phyloP scores from a whole-genome alignment of 2,113 vertebrate genomes.

The Chlorodrepanis virens region DNA sequence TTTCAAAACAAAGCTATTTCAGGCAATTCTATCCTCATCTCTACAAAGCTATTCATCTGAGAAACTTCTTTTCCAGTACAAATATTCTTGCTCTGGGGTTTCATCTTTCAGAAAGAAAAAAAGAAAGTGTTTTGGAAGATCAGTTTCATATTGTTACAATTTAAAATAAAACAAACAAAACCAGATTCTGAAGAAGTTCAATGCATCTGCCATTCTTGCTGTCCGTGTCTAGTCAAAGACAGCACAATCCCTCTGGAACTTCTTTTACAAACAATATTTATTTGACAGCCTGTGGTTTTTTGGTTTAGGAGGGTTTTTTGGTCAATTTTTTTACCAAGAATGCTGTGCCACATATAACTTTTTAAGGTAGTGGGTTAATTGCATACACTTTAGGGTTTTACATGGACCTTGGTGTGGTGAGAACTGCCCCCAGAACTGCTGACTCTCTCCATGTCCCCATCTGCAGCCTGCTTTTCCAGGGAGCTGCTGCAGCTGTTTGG shows the following conservation, averaged over 20 bases:
- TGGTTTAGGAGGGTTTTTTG: neutral
- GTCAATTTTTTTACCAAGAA: neutral
- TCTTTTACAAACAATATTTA: neutral
- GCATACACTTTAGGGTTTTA: neutral
- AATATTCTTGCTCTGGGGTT: conserved; percentile 32
- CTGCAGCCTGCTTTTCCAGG: neutral
- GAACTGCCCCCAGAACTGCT: neutral
- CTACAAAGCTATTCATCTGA: neutral
- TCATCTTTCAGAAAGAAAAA: conserved; percentile 30
- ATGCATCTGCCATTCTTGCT: neutral
- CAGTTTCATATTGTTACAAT: conserved; percentile 20
- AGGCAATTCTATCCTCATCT: conserved; percentile 31
- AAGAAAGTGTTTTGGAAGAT: conserved; percentile 40
- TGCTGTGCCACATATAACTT: neutral
- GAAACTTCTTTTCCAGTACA: neutral
- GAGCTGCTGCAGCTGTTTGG: neutral
- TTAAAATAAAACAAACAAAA: conserved; percentile 52
- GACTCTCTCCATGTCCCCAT: neutral
- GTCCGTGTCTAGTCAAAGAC: neutral
- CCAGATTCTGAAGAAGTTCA: neutral
- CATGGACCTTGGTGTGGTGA: neutral
- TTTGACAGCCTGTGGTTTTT: neutral
- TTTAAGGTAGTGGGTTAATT: neutral
- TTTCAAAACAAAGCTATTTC: conserved; percentile 59
- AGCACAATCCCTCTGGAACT: neutral